Evolutionary conservation across 1,140 invertebrate genomes (phyloP), one percentile per base, ranked within the genome.

Genomic region (Cydia splendana): DNA sequence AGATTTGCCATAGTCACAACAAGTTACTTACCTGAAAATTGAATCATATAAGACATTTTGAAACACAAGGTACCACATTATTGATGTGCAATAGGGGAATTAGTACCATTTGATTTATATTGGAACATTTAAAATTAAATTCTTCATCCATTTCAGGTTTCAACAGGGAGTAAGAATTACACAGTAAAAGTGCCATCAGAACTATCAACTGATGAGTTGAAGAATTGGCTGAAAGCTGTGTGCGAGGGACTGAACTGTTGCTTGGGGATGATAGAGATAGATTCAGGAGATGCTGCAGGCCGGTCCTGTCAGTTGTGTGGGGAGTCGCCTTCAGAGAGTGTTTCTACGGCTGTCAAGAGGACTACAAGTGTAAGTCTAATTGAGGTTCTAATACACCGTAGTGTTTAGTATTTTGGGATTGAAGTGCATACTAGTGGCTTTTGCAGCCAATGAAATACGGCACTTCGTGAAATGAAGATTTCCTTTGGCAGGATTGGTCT

Each of bases 131-230:
- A 45, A 38, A 53, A 53, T 57, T 15, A 28, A 62, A 24, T 20
- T 18, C 57, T 62, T 24, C 13, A n/a, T 12, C n/a, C 24, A 62
- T 91, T 91, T 51, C 82, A 94, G 93, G 88, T 93, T 28, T 85
- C 88, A 73, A 80, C 89, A 69, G 90, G 88, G 53, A 88, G 76
- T 65, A 93, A 92, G 79, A 93, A 82, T 75, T 91, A 91, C 74
- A 82, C 90, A 62, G 89, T 94, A 4, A 94, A 93, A 88, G 89
- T 94, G 51, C 93, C 93, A 18, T 80, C 89, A 76, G 88, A 93
- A 45, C 81, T 93, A 65, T 86, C 88, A 73, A 84, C 79, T 34
- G 91, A 91, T 12, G 90, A 93, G 67, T 80, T 93, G 30, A 93
- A 91, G 62, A 90, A 88, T 76, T 94, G 92, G 92, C 81, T 94